These are phyloP conservation scores for Malurus alboscapulatus DNA, from an alignment of 2,113 vertebrate genomes.

Conservation along the genomic window DNA sequence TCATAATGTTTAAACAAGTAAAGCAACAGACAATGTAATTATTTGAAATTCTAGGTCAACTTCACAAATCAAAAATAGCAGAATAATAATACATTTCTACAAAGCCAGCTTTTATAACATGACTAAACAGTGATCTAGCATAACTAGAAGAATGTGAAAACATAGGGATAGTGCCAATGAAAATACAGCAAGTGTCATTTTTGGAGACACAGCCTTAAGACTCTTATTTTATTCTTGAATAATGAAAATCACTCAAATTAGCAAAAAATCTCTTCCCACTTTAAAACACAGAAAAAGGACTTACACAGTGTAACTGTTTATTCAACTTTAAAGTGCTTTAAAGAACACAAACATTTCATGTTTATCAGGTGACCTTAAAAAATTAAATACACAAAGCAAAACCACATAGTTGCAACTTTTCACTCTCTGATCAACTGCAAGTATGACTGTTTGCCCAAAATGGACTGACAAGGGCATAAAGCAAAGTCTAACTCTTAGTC, in stretches of 20 bases:
- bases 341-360: background rate
- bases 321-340: background rate
- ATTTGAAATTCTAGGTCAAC: background rate
- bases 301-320: background rate
- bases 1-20: background rate
- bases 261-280: background rate
- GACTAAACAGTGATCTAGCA: background rate
- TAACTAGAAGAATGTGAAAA: background rate
- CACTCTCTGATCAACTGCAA: background rate
- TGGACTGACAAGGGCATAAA: background rate
- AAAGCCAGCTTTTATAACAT: background rate
- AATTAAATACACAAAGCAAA: background rate
- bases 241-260: background rate
- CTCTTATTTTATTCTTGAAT: background rate
- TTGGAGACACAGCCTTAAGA: background rate
- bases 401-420: background rate
- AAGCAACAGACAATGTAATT: background rate
- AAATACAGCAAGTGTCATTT: background rate
- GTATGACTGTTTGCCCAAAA: background rate
- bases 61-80: background rate
- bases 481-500: background rate
- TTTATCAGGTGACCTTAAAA: background rate
- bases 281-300: background rate
- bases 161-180: background rate
- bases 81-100: background rate